A percentile compares a stretch with the other conserved stretches of the same genome.
These are phyloP conservation scores for Hydrozoanthus tunicans DNA, from an alignment of 64 coral and sea anemone species.

Conservation along the genomic window DNA sequence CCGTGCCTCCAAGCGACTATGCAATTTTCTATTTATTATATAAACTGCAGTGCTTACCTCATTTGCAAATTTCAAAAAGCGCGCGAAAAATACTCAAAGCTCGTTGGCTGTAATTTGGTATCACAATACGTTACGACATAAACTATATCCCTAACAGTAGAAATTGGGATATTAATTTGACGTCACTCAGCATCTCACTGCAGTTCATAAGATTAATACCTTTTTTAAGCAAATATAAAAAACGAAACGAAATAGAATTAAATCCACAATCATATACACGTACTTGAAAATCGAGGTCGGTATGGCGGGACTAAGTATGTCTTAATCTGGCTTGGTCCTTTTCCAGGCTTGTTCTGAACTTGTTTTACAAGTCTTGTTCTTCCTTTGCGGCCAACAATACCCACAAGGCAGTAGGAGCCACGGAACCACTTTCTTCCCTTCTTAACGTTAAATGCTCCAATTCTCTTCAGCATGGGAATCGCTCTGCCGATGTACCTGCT, in stretches of 20 bases:
- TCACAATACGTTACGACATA: no score
- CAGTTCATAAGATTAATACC: no score
- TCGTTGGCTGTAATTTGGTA: no score
- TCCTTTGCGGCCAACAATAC: constrained; percentile 25
- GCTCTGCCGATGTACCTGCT: background rate
- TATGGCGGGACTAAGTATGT: background rate
- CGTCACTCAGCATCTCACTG: no score
- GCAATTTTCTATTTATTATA: no score
- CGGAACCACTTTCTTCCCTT: background rate
- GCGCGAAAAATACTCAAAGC: no score
- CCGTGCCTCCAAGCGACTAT: no score
- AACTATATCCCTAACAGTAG: no score
- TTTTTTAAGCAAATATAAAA: background rate
- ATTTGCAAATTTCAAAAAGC: no score
- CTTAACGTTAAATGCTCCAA: constrained; percentile 34
- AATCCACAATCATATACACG: background rate
- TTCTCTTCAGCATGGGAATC: constrained; percentile 33
- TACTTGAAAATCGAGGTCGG: constrained; percentile 25
- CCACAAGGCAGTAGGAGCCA: constrained; percentile 24
- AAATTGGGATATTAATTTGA: no score
- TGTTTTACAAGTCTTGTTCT: background rate
- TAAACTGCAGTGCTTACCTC: no score
- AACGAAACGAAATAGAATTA: background rate
- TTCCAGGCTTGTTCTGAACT: constrained; percentile 37
- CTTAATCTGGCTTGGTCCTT: constrained; percentile 43